A percentile compares a stretch with the other conserved stretches of the same genome.
These are phyloP conservation scores for Cantharis nigra DNA, from an alignment of 2,888 invertebrate genomes.

Conservation along the genomic window DNA sequence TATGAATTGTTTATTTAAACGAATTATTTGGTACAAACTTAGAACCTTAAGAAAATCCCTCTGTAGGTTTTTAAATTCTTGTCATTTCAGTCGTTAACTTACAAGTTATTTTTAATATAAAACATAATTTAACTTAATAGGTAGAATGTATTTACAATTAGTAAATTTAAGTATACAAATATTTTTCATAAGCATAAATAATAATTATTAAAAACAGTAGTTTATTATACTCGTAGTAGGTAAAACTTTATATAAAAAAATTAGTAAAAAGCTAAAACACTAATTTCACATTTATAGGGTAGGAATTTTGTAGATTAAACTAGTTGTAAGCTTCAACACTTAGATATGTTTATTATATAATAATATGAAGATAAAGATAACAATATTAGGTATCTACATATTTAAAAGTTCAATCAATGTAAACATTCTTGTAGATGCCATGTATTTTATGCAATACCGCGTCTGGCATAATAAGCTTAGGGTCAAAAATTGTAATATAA, in stretches of 20 bases:
- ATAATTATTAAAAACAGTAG: too few relatives aligned
- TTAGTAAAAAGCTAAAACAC: neutral
- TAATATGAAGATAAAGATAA: neutral
- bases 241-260: neutral
- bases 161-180: neutral
- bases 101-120: neutral
- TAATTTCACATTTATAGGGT: neutral
- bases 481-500: neutral
- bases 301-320: neutral
- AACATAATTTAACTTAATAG: neutral
- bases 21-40: slow-evolving; percentile 7
- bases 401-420: neutral
- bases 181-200: neutral
- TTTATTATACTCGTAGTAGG: too few relatives aligned
- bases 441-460: neutral
- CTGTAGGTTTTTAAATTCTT: slow-evolving; percentile 1
- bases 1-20: slow-evolving; percentile 1
- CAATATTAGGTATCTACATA: neutral
- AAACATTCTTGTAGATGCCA: neutral
- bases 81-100: slow-evolving; percentile 10
- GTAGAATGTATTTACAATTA: neutral
- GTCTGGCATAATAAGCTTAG: neutral
- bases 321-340: neutral
- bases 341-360: neutral
- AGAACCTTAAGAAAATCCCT: slow-evolving; percentile 11